Base-by-base conservation (phyloP, 2,113 vertebrate species). In the Rhipidura dahli region DNA sequence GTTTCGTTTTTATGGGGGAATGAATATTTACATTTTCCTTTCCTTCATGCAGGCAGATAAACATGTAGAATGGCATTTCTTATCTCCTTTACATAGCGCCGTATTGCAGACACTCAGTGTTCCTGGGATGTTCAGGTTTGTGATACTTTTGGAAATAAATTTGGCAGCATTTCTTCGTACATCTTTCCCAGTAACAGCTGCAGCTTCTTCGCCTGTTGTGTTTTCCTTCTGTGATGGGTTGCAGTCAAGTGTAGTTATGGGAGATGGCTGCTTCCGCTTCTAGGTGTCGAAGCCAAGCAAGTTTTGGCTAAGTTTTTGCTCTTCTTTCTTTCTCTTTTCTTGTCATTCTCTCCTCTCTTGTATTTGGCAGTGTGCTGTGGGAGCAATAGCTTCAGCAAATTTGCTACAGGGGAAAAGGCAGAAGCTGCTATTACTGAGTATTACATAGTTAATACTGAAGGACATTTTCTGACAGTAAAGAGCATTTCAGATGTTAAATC, bases 221-320 rank as follows among this genome's bases (percentile, higher is more conserved):
- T 97, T 96, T 96, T 93, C 94, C 90, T 96, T 96, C 93, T 97
- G 94, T 97, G 96, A 80, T 80, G 93, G 85, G 84, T 73, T 93
- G 90, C 92, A 96, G 93, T 94, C 79, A 87, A 96, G 87, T 81
- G 90, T 80, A 77, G 91, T 83, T 96, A 27, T 12, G 65, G 82
- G 85, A 91, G 91, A 96, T 92, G 79, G 93, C 92, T 91, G 85
- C 80, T 94, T 90, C 90, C 63, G 37, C 68, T 59, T 47, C 1
- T 7, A 10, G 66, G 87, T 49, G 51, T 71, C 8, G 11, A 63
- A 94, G 94, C 95, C 94, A 96, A 92, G 90, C 75, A 88, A 95
- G 90, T 95, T 88, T 90, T 95, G 94, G 82, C 85, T 27, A 77
- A 87, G 85, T 93, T 95, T 81, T 70, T 78, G 54, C 64, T 87